A percentile compares a stretch with the other conserved stretches of the same genome.
Conservation (phyloP, 2,888 invertebrate species). For the Mesorhabditis belari region DNA sequence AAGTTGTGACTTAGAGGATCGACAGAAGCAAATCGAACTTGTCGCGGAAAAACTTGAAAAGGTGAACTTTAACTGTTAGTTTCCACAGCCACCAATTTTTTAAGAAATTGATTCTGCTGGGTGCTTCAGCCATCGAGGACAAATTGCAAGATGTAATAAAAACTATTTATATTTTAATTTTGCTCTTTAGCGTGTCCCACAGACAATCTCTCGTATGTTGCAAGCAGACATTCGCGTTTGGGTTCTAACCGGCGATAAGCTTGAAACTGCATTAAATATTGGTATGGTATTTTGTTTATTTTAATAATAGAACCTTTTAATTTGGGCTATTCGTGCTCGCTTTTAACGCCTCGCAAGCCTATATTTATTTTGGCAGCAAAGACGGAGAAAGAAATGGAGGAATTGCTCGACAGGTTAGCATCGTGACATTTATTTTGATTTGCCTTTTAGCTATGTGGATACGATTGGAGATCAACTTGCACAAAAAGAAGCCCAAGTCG, state of each 20-base stretch:
- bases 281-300: conserved; percentile 1
- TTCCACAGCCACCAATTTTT: neutral
- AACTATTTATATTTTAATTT: too few species aligned
- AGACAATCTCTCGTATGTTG: conserved; percentile 81
- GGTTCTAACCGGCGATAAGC: conserved; percentile 96
- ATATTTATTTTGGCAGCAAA: conserved; percentile 79
- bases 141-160: conserved; percentile 16
- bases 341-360: conserved; percentile 78
- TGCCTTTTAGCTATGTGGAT: too few species aligned
- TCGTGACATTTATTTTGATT: too few species aligned
- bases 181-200: conserved; percentile 66
- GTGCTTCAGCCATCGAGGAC: conserved; percentile 25
- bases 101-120: conserved; percentile 15
- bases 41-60: neutral
- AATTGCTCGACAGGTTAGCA: neutral
- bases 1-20: neutral
- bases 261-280: conserved; percentile 94
- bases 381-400: conserved; percentile 69
- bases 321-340: conserved; percentile 32
- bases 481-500: conserved; percentile 60
- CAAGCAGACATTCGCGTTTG: conserved; percentile 76
- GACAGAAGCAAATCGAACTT: neutral
- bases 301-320: neutral
- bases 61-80: neutral
- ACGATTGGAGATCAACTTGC: neutral